These are phyloP conservation scores for Sebastolobus altivelis DNA, from an alignment of 2,797 vertebrate genomes.

Conservation along the genomic window DNA sequence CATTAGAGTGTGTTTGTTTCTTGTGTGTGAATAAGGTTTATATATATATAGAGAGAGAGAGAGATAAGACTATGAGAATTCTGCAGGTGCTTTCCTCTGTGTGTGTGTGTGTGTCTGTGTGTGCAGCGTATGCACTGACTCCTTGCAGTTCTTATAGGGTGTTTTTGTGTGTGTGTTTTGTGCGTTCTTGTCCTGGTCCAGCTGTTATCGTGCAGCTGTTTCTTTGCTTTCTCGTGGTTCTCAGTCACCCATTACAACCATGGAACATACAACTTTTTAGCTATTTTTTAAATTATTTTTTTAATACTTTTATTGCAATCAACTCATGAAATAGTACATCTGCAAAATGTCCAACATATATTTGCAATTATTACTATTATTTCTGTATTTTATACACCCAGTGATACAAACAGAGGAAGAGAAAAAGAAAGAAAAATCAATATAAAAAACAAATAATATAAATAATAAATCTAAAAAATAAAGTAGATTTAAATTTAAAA, in stretches of 20 bases:
- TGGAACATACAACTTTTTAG: rapidly evolving
- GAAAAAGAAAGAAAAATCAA: no score
- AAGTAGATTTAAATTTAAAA: no score
- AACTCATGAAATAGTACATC: no score
- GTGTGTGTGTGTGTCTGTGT: neutral
- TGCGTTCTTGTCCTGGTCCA: neutral
- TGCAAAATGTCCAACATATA: no score
- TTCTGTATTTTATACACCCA: no score
- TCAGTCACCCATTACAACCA: neutral
- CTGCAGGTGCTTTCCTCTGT: conserved; percentile 38
- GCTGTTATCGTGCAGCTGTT: neutral
- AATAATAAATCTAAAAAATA: no score
- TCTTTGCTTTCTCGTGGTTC: neutral
- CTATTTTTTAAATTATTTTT: neutral
- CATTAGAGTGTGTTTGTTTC: neutral
- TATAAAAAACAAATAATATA: no score
- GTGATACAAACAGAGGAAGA: rapidly evolving
- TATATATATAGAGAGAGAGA: neutral
- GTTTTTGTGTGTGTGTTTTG: neutral
- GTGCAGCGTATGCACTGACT: neutral
- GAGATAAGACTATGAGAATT: conserved; percentile 17
- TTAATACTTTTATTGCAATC: neutral
- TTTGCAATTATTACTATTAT: no score
- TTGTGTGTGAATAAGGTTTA: conserved; percentile 10
- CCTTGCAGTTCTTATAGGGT: neutral